Percentiles rank a stretch among this genome's conserved stretches.
These are phyloP conservation scores for Maconellicoccus hirsutus DNA, from an alignment of 1,140 invertebrate species.

Conservation along the genomic window DNA sequence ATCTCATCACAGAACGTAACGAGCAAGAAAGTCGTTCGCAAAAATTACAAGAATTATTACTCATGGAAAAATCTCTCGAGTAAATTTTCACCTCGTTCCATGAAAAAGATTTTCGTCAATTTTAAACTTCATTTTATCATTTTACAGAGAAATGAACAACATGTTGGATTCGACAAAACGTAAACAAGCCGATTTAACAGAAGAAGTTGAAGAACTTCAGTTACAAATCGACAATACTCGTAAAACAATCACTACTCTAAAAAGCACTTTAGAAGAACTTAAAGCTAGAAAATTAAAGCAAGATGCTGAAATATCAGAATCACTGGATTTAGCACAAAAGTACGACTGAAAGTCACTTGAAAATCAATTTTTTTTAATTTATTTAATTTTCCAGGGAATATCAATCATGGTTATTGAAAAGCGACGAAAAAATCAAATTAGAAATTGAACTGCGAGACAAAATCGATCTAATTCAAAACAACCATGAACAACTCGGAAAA, in stretches of 20 bases:
- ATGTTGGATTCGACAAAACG: not conserved
- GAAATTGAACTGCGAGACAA: not conserved
- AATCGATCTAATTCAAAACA: not conserved
- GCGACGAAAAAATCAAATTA: not conserved
- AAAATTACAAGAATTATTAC: not conserved
- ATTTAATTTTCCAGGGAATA: not conserved
- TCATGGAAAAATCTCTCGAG: not conserved
- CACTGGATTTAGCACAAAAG: not conserved
- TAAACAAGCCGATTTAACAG: not conserved
- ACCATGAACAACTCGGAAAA: not conserved
- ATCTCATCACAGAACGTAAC: not conserved
- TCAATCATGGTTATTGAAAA: not conserved
- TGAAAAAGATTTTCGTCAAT: not conserved
- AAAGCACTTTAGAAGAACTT: not conserved
- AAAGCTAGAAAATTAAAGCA: not conserved
- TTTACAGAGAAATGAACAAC: not conserved
- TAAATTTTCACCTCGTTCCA: not conserved
- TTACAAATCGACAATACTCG: not conserved
- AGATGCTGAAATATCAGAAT: not conserved
- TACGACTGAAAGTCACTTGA: not conserved
- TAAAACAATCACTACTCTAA: not conserved
- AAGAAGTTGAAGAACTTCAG: not conserved
- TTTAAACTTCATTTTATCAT: too few relatives aligned
- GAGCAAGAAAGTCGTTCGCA: not conserved
- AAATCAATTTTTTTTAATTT: not conserved